Evolutionary conservation across 2,888 invertebrate species (phyloP).

Genomic region (Drosophila villosipedis): DNA sequence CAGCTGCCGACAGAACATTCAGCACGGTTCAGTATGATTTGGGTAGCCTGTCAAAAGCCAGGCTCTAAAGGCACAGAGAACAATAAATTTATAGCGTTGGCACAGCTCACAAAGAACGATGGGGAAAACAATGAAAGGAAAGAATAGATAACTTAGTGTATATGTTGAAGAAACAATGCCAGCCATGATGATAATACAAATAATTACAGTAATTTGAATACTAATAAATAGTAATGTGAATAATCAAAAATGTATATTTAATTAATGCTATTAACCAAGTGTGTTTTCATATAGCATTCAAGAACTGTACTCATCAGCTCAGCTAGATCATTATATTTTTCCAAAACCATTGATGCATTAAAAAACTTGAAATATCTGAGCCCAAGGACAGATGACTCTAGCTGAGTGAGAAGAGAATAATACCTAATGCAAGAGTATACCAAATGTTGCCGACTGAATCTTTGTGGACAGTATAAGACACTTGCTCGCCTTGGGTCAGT

Average conservation of each 20-base stretch:
- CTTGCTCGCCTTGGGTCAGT: conserved; percentile 1
- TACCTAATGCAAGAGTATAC: neutral
- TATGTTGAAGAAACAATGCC: neutral
- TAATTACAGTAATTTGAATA: neutral
- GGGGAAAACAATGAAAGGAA: neutral
- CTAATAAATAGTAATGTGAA: neutral
- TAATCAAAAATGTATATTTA: neutral
- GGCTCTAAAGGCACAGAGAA: neutral
- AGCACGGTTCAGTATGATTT: neutral
- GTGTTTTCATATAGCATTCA: neutral
- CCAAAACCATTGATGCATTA: neutral
- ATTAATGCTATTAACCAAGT: neutral
- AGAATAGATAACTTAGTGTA: neutral
- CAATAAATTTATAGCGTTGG: neutral
- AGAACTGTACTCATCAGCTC: neutral
- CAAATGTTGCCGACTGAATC: neutral
- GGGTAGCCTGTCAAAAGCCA: neutral
- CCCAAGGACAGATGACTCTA: neutral
- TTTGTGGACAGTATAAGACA: neutral
- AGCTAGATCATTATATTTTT: neutral
- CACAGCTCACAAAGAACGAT: neutral
- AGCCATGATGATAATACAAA: neutral
- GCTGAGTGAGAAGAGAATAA: neutral
- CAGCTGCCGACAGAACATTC: neutral
- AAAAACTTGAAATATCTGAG: neutral